Evolutionary conservation across 2,888 invertebrate genomes (phyloP), one percentile per base, ranked within the genome.

Genomic region (Polyommatus icarus): DNA sequence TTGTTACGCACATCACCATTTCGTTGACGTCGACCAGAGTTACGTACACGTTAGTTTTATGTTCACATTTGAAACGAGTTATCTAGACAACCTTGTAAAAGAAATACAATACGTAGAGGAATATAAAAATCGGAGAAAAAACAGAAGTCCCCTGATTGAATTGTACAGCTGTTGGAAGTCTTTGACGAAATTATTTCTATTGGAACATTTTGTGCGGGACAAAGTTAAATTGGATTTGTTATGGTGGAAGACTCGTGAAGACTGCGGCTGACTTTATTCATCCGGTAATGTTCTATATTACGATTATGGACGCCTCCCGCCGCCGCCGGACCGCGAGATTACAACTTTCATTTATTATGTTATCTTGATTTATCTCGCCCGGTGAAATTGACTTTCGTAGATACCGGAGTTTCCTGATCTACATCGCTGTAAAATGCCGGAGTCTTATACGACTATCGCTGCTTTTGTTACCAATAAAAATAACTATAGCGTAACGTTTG

Each of bases 181-280:
- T 90, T 92, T 91, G 91, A 91, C 90, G 89, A 90, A 92, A 93
- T 93, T 92, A 92, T 93, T 92, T 93, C 91, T 91, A 92, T 91
- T 90, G 91, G 89, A 91, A 89, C 91, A 92, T 92, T 92, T 90
- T 91, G 92, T 91, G 89, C 91, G 88, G 88, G 92, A 89, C 90
- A 90, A 93, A 92, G 93, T 93, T 93, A 92, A 93, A 92, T 92
- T 93, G 91, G 91, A 92, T 93, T 92, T 93, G 91, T 92, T 92
- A 92, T 91, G 90, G 91, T 89, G 88, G 86, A 89, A 90, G 89
- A 89, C 89, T 87, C 82, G 85, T 85, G 86, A 89, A 90, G 89
- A 88, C 83, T 86, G 88, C 87, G 88, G 89, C 87, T 86, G 85
- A 81, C 83, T 90, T 90, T 90, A 90, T 91, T 88, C 88, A 84